Base-by-base conservation (phyloP, 2,888 invertebrate species). In the Synanthedon tipuliformis region DNA sequence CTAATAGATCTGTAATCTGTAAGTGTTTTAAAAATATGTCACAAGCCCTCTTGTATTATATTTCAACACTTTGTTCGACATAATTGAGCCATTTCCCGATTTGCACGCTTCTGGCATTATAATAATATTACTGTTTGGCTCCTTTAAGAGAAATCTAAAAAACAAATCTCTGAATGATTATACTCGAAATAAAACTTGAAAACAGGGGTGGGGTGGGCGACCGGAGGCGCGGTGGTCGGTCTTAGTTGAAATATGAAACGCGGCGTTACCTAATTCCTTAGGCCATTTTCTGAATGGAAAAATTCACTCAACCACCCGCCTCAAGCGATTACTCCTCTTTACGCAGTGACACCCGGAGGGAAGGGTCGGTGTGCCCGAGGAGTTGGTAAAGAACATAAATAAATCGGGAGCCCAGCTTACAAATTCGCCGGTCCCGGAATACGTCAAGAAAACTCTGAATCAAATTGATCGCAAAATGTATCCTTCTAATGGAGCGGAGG, bases 211-310 rank as follows among this genome's bases (percentile, higher is more conserved):
- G 61, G 63, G 15, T n/a, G 50, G 61, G 66, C 55, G 62, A 58
- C 60, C 52, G 63, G 66, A 63, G 61, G 66, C 55, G 62, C 58
- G 60, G 53, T 63, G 66, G 63, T 61, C 61, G 63, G 62, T 62
- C 70, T 66, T 64, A 59, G 66, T 69, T 78, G 70, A 76, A 76
- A 80, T 78, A 81, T 81, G 75, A 75, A 76, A 76, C 73, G 67
- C 68, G 61, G 63, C 66, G 69, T 62, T 73, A 72, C 68, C 73
- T 80, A 80, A 84, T 81, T 81, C 75, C 71, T 80, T 72, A 59
- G 70, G 68, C 75, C 74, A 75, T 83, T 83, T 81, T 73, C 75
- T 71, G 73, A 81, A 82, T 84, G 78, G 76, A 78, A 78, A 78
- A 78, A 80, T 76, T 81, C 81, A 80, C 78, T 81, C 77, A 74